phyloP scores from a whole-genome alignment of 1,140 invertebrate genomes.

The Scaptomyza hsui region DNA sequence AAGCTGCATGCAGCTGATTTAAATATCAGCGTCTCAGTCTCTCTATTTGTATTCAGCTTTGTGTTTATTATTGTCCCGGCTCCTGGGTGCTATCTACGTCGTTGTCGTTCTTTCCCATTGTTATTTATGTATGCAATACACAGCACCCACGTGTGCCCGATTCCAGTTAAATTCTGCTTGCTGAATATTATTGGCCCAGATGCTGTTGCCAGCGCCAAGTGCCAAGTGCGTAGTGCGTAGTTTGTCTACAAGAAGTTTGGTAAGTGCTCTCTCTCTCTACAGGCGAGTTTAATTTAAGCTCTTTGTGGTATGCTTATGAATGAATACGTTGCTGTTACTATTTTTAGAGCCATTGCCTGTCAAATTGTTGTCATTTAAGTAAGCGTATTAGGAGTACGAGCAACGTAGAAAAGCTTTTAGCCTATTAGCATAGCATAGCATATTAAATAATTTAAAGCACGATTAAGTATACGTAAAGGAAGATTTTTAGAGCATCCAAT shows the following conservation, averaged over 20 bases:
- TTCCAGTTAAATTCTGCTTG: background rate
- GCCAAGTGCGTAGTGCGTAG: no score
- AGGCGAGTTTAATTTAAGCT: constrained; percentile 27
- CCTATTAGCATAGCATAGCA: no score
- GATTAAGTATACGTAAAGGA: no score
- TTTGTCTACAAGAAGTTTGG: constrained; percentile 29
- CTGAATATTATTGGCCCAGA: background rate
- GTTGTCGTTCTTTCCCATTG: constrained; percentile 41
- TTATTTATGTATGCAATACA: constrained; percentile 70
- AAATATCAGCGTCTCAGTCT: constrained; percentile 57
- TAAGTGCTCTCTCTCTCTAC: background rate
- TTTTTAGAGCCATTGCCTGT: constrained; percentile 32
- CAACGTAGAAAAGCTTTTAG: constrained; percentile 24
- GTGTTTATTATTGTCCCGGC: constrained; percentile 51
- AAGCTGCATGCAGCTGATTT: constrained; percentile 35
- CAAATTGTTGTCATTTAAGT: constrained; percentile 1
- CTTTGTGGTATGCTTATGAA: constrained; percentile 40
- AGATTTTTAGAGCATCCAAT: no score
- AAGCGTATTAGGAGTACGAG: background rate
- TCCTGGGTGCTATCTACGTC: constrained; percentile 19
- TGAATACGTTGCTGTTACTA: constrained; percentile 14
- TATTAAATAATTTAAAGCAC: no score
- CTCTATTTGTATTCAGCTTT: constrained; percentile 43
- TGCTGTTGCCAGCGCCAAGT: constrained; percentile 27
- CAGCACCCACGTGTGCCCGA: constrained; percentile 43